Percentiles rank a stretch among this genome's conserved stretches.
These are phyloP conservation scores for Chromis chromis DNA, from an alignment of 2,797 vertebrate species.

Conservation along the genomic window DNA sequence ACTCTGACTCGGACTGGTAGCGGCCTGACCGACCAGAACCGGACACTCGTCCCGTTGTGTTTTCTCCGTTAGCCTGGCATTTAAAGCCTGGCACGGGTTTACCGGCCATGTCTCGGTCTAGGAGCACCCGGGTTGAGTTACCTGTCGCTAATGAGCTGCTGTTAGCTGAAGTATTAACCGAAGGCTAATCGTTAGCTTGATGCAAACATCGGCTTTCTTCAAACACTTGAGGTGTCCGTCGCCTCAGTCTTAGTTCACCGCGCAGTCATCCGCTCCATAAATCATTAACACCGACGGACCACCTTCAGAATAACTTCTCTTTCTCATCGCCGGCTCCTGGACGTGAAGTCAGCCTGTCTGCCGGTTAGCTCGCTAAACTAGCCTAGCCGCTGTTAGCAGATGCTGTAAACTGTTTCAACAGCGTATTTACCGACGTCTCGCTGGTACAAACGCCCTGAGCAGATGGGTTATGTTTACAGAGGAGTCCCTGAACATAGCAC, in stretches of 20 bases:
- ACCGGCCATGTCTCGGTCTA: constrained; percentile 51
- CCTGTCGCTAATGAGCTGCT: constrained; percentile 12
- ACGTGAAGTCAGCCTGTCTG: neutral
- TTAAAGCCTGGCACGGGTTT: constrained; percentile 15
- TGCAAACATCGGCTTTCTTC: neutral
- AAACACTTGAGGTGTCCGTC: neutral
- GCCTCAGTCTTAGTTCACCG: constrained; percentile 6
- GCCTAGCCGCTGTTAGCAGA: constrained; percentile 51
- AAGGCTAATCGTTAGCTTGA: neutral
- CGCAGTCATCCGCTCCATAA: constrained; percentile 1
- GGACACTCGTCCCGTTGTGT: constrained; percentile 11
- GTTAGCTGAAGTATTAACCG: constrained; percentile 34
- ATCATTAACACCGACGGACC: constrained; percentile 33
- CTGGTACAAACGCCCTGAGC: accelerated
- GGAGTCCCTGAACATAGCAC: neutral
- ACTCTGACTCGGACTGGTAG: constrained; percentile 56
- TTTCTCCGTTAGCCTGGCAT: constrained; percentile 44
- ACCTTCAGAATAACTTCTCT: neutral
- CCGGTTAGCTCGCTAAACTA: constrained; percentile 51
- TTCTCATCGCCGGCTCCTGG: neutral
- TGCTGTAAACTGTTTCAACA: constrained; percentile 20
- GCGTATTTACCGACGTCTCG: neutral
- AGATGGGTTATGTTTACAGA: neutral
- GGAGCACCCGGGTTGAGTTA: constrained; percentile 13
- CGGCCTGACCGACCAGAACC: constrained; percentile 21